Evolutionary conservation across 2,797 vertebrate species (phyloP), one percentile per base, ranked within the genome.

Genomic region (Monodelphis domestica): DNA sequence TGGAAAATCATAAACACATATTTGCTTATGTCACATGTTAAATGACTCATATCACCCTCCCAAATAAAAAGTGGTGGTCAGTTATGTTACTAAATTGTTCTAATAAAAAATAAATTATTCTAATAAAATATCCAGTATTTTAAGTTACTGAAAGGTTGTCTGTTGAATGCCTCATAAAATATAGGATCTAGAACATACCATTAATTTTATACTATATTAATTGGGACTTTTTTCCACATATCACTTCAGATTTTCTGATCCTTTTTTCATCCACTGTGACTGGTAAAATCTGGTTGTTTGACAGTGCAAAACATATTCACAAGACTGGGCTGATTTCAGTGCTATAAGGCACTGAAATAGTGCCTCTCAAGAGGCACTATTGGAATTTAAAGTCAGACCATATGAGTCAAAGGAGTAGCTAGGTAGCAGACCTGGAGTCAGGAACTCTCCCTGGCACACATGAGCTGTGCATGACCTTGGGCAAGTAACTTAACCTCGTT

Each of bases 21-120:
- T 78, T 91, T 53, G 78, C 88, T 84, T 57, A 50, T 30, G 24
- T 3, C 53, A 63, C 26, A 90, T 89, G 59, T 87, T 91, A 96
- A 94, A 92, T 92, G 21, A 24, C 12, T 88, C 21, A 45, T 30
- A 57, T 90, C 24, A 87, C 50, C 89, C 53, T 93, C 14, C 87
- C 91, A 70, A 63, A 1, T 51, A 50, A 92, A 17, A 53, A 54
- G 63, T 24, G 24, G 17, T 54, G 53, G 17, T 2, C 10, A n/a
- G 51, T 89, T 92, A 90, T 88, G 53, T 57, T 63, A 87, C n/a
- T 59, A 87, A 96, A 89, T 59, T 14, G n/a, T n/a, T n/a, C n/a
- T n/a, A n/a, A n/a, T n/a, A n/a, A n/a, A n/a, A n/a, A n/a, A n/a
- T 59, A 87, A 96, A 89, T 59, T 14, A 92, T 54, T 29, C 91